Evolutionary conservation across 2,888 invertebrate genomes (phyloP).

Genomic region (Caenorhabditis macrosperma): DNA sequence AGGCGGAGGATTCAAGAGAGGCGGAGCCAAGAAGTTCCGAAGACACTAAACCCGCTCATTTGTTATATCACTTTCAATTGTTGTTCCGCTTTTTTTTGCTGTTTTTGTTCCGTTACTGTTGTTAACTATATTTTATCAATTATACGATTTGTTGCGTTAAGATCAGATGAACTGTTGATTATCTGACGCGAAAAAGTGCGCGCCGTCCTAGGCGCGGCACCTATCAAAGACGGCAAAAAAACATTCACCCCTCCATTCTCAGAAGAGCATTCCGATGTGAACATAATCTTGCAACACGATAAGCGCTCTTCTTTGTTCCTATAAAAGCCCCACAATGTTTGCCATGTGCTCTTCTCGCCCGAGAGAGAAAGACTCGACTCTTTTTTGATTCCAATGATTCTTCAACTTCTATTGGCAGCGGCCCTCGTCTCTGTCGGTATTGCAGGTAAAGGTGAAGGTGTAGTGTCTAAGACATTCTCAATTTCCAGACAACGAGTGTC

Average conservation of each 20-base stretch:
- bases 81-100: neutral
- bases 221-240: too few species aligned
- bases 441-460: too few species aligned
- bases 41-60: slow-evolving; percentile 17
- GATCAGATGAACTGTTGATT: neutral
- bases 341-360: neutral
- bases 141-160: neutral
- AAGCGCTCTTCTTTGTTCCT: slow-evolving; percentile 35
- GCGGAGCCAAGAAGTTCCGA: slow-evolving; percentile 41
- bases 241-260: too few species aligned
- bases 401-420: neutral
- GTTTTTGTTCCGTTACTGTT: neutral
- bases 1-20: slow-evolving; percentile 18
- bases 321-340: slow-evolving; percentile 12
- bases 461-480: too few species aligned
- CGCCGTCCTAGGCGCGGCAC: too few species aligned
- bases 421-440: neutral
- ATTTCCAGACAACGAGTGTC: slow-evolving; percentile 27
- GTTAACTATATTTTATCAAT: neutral
- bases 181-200: too few species aligned
- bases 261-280: neutral
- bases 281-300: slow-evolving; percentile 15
- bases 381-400: slow-evolving; percentile 18
- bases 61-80: neutral
- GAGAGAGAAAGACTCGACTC: neutral